A percentile compares a stretch with the other conserved stretches of the same genome.
Conservation (phyloP, 2,797 vertebrate species). For the Muscicapa striata region DNA sequence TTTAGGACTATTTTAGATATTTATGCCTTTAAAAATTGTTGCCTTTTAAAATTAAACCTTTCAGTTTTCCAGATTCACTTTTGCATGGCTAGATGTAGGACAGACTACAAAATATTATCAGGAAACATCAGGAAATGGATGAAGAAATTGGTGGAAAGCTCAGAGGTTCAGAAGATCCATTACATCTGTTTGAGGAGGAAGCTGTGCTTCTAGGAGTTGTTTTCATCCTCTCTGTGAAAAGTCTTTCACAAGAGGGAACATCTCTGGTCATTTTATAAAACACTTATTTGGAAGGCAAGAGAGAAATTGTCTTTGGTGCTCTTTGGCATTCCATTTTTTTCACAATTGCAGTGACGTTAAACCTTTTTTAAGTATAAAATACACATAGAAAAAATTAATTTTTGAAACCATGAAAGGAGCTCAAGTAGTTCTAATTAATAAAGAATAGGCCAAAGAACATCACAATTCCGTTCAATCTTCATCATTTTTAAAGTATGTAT, state of each 20-base stretch:
- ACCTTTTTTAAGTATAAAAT: neutral
- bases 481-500: neutral
- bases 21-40: neutral
- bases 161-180: neutral
- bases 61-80: neutral
- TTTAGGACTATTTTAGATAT: neutral
- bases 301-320: neutral
- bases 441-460: neutral
- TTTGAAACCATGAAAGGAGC: neutral
- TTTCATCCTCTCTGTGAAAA: neutral
- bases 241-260: neutral
- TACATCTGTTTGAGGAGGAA: neutral
- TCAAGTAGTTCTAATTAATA: neutral
- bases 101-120: neutral
- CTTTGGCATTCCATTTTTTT: neutral
- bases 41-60: neutral
- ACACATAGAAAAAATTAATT: neutral
- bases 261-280: neutral
- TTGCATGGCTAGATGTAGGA: neutral
- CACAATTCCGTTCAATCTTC: neutral
- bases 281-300: neutral
- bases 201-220: neutral
- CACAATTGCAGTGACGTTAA: neutral
- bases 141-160: neutral
- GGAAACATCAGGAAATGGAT: neutral